Conservation (phyloP, 2,888 invertebrate genomes). For the Pycnomerus fuliginosus region DNA sequence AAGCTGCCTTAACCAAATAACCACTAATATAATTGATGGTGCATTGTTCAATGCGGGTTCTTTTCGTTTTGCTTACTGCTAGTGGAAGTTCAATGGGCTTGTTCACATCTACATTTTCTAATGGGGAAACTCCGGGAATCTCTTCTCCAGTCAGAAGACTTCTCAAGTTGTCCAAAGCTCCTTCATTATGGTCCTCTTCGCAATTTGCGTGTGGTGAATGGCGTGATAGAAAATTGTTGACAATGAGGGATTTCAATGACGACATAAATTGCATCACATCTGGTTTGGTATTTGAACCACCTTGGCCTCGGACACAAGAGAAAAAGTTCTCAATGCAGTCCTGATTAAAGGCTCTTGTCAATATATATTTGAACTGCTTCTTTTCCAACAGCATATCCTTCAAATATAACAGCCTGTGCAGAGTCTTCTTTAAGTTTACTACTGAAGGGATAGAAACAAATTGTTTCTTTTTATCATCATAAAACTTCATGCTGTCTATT, state of each 20-base stretch:
- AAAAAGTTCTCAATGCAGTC: constrained; percentile 20
- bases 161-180: constrained; percentile 16
- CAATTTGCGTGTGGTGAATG: constrained; percentile 20
- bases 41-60: background rate
- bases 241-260: constrained; percentile 16
- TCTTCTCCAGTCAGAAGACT: constrained; percentile 14
- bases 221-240: constrained; percentile 18
- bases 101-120: background rate
- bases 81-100: background rate
- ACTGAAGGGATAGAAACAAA: constrained; percentile 9
- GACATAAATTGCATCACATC: constrained; percentile 15
- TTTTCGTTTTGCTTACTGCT: background rate
- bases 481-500: constrained; percentile 14
- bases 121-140: background rate
- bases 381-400: constrained; percentile 3
- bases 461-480: constrained; percentile 4
- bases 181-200: constrained; percentile 12
- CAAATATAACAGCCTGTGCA: constrained; percentile 19
- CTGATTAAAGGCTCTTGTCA: constrained; percentile 23
- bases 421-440: constrained; percentile 18
- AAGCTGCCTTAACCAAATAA: background rate
- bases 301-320: constrained; percentile 16
- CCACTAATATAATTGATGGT: constrained; percentile 1
- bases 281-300: constrained; percentile 14
- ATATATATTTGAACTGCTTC: background rate